phyloP scores from a whole-genome alignment of 2,113 vertebrate species.

The Setophaga coronata region DNA sequence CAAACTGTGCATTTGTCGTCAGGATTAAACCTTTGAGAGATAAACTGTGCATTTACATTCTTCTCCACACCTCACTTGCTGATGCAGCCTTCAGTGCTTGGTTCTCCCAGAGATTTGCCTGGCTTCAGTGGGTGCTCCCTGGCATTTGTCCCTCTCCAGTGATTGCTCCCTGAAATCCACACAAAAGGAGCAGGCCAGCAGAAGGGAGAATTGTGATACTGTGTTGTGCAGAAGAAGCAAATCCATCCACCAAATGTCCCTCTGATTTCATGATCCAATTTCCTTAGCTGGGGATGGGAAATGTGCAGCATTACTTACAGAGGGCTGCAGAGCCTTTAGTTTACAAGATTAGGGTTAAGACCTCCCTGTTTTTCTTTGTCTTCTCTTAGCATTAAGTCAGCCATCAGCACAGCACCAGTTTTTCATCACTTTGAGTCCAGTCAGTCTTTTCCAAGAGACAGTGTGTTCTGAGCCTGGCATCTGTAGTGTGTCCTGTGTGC shows the following conservation, averaged over 20 bases:
- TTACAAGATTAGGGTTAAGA: background rate
- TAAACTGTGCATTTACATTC: background rate
- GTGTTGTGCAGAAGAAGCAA: background rate
- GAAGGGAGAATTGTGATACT: background rate
- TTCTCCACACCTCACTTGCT: background rate
- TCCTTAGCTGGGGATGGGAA: background rate
- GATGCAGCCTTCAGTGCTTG: background rate
- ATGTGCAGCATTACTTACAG: background rate
- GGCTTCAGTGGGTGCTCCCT: background rate
- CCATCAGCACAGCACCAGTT: background rate
- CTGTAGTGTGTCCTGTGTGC: rapidly evolving
- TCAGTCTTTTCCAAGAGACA: background rate
- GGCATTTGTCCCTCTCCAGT: background rate
- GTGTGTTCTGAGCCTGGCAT: background rate
- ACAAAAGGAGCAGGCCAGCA: background rate
- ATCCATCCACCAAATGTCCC: background rate
- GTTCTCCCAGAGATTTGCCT: background rate
- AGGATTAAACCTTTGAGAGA: background rate
- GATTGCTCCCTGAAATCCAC: background rate
- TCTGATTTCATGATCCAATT: background rate
- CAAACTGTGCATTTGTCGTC: background rate
- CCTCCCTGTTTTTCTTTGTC: background rate
- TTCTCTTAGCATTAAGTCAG: background rate
- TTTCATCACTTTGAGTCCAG: background rate
- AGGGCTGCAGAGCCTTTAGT: background rate